Base-by-base conservation (phyloP, 2,888 invertebrate species). In the Tetramorium bicarinatum region DNA sequence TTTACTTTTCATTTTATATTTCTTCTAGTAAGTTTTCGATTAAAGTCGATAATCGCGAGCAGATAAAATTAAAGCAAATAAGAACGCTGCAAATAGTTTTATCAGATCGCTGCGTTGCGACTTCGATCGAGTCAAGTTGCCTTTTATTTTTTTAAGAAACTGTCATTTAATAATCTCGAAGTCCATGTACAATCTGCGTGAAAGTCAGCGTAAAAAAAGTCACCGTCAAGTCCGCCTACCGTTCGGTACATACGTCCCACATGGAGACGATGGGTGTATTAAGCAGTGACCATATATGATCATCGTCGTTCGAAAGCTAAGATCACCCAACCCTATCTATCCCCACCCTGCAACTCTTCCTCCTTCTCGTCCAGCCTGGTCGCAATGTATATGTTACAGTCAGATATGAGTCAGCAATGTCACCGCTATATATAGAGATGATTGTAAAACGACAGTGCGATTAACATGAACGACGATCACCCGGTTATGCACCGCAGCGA, bases 351-450 rank as follows among this genome's bases (percentile, higher is more conserved):
- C 29, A 1, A n/a, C 52, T n/a, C 18, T 49, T 8, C 80, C 84
- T 66, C 77, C 90, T 87, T 75, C 91, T 88, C 88, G 91, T 88
- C 84, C 38, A 79, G 85, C 81, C 82, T 84, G 85, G 77, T 83
- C 85, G 88, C 87, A 85, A 89, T 90, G 82, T 59, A 88, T 86
- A 89, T 69, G 80, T 71, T 64, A 80, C 67, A 86, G 84, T 87
- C 77, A 87, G 88, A 90, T 88, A 91, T 94, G 94, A 94, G 91
- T 94, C 94, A 94, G 91, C 93, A 93, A 93, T 94, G 93, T 93
- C 92, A 93, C 86, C 89, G 91, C 94, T 94, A 94, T 94, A 94
- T 94, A 94, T 94, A 94, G 93, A 91, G 86, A 89, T 89, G 92
- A 92, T 92, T 87, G 90, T 88, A 90, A 90, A 86, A 87, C 87